Base-by-base conservation (phyloP, 1,140 invertebrate genomes). In the Conus betulinus region DNA sequence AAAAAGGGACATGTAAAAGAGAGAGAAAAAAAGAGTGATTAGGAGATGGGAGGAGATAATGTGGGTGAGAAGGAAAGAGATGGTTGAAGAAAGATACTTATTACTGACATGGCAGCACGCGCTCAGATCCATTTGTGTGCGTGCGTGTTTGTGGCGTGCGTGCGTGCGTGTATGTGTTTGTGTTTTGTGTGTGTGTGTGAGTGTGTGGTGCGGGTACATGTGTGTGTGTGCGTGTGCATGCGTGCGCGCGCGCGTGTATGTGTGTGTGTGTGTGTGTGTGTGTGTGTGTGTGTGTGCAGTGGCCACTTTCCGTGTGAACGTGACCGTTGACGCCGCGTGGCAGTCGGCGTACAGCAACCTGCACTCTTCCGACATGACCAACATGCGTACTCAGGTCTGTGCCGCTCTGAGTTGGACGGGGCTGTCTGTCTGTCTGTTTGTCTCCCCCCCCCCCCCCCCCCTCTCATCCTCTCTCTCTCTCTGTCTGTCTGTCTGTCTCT, bases 391-490 rank as follows among this genome's bases (percentile, higher is more conserved):
- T 23, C 79, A 81, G 79, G 79, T 81, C 79, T 51, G 79, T 11
- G 7, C 25, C 76, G 8, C 8, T 76, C 8, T 2, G 13, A 23
- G 71, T 76, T 23, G 13, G 20, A 17, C 4, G 7, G 11, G 11
- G 27, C 76, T 78, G 76, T 78, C 76, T 78, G 27, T 52, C 78
- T 51, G 78, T 53, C 39, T 10, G 78, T 20, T 8, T 27, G 55
- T 57, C 55, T 57, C 20, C 39, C 79, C 15, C 79, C 11, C 20
- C 17, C 79, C 5, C 20, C 39, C 79, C 20, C 79, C 53, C 79
- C 51, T 79, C 51, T 84, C 39, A 25, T 71, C 82, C 57, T 85
- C 8, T 81, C 91, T 88, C 89, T 90, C 87, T 90, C 90, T 83
- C 82, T 84, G 51, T 87, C 89, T 63, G 63, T 91, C 23, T 88